These are phyloP conservation scores for Crossocerus cetratus DNA, from an alignment of 2,888 invertebrate genomes.

Conservation along the genomic window DNA sequence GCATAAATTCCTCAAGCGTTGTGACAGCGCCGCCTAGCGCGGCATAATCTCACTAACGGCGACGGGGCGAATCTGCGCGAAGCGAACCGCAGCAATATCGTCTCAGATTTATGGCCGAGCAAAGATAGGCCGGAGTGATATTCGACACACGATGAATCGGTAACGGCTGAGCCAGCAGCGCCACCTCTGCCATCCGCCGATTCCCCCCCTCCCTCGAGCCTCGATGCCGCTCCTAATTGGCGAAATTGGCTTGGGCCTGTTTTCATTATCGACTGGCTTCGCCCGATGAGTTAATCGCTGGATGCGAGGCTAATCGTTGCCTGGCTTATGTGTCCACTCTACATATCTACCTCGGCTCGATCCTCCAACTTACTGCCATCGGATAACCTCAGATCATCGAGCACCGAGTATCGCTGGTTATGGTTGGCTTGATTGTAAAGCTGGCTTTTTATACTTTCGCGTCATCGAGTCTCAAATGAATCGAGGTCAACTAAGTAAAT, in stretches of 20 bases:
- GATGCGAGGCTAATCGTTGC: no score
- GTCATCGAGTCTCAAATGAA: background rate
- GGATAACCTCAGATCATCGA: no score
- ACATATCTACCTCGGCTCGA: no score
- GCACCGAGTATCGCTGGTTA: no score
- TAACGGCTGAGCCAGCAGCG: constrained; percentile 43
- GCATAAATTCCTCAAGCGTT: constrained; percentile 75
- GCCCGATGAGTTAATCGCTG: background rate
- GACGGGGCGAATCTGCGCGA: constrained; percentile 61
- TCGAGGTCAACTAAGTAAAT: no score
- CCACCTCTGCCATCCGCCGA: constrained; percentile 31
- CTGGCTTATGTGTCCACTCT: no score
- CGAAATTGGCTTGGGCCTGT: constrained; percentile 52
- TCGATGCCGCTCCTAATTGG: constrained; percentile 66
- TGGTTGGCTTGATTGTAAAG: no score
- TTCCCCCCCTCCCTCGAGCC: constrained; percentile 50
- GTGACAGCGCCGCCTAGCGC: constrained; percentile 68
- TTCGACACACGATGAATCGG: constrained; percentile 66
- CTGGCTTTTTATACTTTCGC: no score
- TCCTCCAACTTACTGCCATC: no score
- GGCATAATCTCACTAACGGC: constrained; percentile 71
- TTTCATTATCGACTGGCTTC: constrained; percentile 23
- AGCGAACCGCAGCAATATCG: constrained; percentile 66
- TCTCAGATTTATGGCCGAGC: constrained; percentile 67
- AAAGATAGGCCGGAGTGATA: constrained; percentile 64